Base-by-base conservation (phyloP, 2,797 vertebrate genomes). In the Anas capensis region DNA sequence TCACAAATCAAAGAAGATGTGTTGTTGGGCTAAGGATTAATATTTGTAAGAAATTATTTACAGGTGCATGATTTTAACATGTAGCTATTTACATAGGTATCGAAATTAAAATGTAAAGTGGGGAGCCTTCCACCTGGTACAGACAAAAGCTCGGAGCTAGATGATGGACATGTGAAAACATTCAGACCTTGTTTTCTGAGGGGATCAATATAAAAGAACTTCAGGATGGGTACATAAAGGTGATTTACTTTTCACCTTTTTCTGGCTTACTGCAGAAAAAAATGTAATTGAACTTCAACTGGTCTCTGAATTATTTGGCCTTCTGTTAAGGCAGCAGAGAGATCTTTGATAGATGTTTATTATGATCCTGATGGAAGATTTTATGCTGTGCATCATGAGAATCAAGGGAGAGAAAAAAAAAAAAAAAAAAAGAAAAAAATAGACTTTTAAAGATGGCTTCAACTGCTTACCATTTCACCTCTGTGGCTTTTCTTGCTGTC, bases 201-300 rank as follows among this genome's bases (percentile, higher is more conserved):
- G 34, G 65, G 29, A 89, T 93, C 84, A 60, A 56, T 90, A 72
- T 58, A 82, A 69, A 92, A 73, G 34, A 71, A 80, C 46, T 94
- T 95, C 91, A 95, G 80, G 61, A 88, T 91, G 40, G 21, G 44
- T 79, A 16, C 34, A 64, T 87, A 93, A 94, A 91, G 65, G 69
- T 96, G 85, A 92, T 90, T 97, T 97, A 92, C 70, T 86, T 89
- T 61, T 80, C 79, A 87, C 75, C 64, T 53, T 82, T 92, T 91
- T 70, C 76, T 96, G 76, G n/a, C 77, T 80, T 93, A 90, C 84
- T 93, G 77, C 34, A 87, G 90, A 88, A 97, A 88, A 97, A 82
- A 91, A 72, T 66, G 51, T 93, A 94, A 94, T 82, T 90, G 82
- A 94, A 94, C 82, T 93, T 97, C 92, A 96, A 72, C 64, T 87